Base-by-base conservation (phyloP, 2,797 vertebrate species). In the Zenarchopterus dispar region DNA sequence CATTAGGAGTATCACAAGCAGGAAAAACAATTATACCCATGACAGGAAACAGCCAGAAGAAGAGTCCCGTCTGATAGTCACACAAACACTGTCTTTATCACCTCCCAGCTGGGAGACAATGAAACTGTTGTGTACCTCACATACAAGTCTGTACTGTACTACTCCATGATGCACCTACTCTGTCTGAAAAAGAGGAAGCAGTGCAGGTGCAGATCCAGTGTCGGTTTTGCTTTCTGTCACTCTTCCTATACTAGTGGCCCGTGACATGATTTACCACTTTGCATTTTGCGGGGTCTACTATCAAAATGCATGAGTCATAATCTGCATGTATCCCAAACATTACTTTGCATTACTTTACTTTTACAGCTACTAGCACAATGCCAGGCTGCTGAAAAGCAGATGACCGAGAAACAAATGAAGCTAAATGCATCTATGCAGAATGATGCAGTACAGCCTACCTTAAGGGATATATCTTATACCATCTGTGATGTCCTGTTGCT, bases 401-500 rank as follows among this genome's bases (percentile, higher is more conserved):
- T 23, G 5, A 21, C 36, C 54, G 23, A 2, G 50, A 51, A 45
- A 44, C 44, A 56, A 46, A 62, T 28, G 16, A 56, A 39, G 28
- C 7, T 44, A 47, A 65, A 78, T 21, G 55, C 36, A 48, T 62
- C 19, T 36, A 60, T 39, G 45, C 47, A 46, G 43, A 67, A 18
- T 39, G 39, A 60, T 53, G 23, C 28, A 59, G 46, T 23, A 22
- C 28, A 43, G 44, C 56, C 63, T 26, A 48, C 68, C 53, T 55
- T 55, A 73, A 44, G 47, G 59, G 51, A 24, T 49, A 31, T 31
- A 53, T 62, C 56, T 54, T 24, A 48, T 52, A 73, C 69, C 75
- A 81, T 78, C 76, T 86, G 84, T 72, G 65, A 67, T 43, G 60
- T 71, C 75, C 54, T 79, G 78, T 68, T 78, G 77, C 56, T 75